Evolutionary conservation across 2,888 invertebrate species (phyloP), one percentile per base, ranked within the genome.

Genomic region (Parapristionchus giblindavisi): DNA sequence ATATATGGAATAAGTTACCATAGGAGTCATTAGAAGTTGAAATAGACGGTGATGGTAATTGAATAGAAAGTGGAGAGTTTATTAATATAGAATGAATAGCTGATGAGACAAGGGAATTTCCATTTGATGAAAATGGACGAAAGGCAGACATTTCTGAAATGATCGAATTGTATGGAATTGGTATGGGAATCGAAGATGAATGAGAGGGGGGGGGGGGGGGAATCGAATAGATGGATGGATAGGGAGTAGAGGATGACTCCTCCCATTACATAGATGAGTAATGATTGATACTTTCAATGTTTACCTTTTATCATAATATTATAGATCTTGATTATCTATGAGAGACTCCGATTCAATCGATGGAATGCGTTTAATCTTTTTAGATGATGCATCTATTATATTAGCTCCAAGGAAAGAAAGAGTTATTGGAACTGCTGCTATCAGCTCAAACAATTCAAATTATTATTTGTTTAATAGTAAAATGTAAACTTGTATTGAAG

Each of bases 81-180:
- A 36, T n/a, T 11, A 48, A 40, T 21, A 63, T 29, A 14, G 63
- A 29, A 36, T 63, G 32, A 36, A 63, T 63, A 24, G 63, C 34
- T 11, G 63, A 63, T 36, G 8, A 36, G 14, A 63, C 32, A 32
- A 63, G 24, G 14, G 63, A 63, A 17, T 63, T 36, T 8, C 63
- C 63, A 14, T 11, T 32, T 8, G 63, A 63, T 11, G 38, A 63
- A 11, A 63, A 17, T 14, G 63, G 63, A 34, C 63, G 63, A 24
- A 63, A 63, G 14, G 63, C 17, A 11, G 63, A 63, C 63, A 63
- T 63, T n/a, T n/a, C n/a, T n/a, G n/a, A n/a, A n/a, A n/a, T n/a
- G n/a, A n/a, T n/a, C n/a, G n/a, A n/a, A n/a, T n/a, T n/a, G n/a
- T n/a, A n/a, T n/a, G n/a, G n/a, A n/a, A n/a, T n/a, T n/a, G n/a